Conservation (phyloP, 1,140 invertebrate genomes). For the Lepidurus couesii region DNA sequence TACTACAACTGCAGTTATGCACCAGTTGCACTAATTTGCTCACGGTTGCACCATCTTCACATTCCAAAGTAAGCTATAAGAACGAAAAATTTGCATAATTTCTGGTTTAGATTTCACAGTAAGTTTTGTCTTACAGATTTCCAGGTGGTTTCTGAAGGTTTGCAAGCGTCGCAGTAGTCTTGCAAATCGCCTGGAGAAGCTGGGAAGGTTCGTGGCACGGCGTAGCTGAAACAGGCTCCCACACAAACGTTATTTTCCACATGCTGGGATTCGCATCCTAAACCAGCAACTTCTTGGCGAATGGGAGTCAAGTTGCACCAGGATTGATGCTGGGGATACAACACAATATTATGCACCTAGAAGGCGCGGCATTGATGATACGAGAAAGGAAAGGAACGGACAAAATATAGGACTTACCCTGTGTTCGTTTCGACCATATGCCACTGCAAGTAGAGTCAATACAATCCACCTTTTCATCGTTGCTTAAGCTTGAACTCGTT, state of each 20-base stretch:
- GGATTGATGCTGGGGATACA: slow-evolving; percentile 62
- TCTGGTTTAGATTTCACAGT: slow-evolving; percentile 19
- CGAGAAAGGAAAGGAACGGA: background rate
- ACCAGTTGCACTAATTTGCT: slow-evolving; percentile 59
- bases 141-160: slow-evolving; percentile 56
- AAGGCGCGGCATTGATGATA: slow-evolving; percentile 32
- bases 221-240: slow-evolving; percentile 62
- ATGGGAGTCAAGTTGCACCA: slow-evolving; percentile 62
- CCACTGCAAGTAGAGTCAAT: background rate
- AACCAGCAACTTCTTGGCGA: slow-evolving; percentile 58
- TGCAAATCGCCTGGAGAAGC: slow-evolving; percentile 58
- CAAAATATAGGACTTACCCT: background rate
- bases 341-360: slow-evolving; percentile 61
- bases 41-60: slow-evolving; percentile 52
- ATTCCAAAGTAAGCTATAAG: slow-evolving; percentile 54
- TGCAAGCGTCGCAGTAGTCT: slow-evolving; percentile 63
- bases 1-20: slow-evolving; percentile 56
- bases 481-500: background rate
- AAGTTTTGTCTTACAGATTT: slow-evolving; percentile 51
- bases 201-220: slow-evolving; percentile 59
- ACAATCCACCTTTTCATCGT: background rate
- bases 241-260: slow-evolving; percentile 64
- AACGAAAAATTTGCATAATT: slow-evolving; percentile 25
- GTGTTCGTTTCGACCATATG: background rate
- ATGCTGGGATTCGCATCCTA: slow-evolving; percentile 56